Evolutionary conservation across 2,888 invertebrate species (phyloP), one percentile per base, ranked within the genome.

Genomic region (Zaprionus obscuricornis): DNA sequence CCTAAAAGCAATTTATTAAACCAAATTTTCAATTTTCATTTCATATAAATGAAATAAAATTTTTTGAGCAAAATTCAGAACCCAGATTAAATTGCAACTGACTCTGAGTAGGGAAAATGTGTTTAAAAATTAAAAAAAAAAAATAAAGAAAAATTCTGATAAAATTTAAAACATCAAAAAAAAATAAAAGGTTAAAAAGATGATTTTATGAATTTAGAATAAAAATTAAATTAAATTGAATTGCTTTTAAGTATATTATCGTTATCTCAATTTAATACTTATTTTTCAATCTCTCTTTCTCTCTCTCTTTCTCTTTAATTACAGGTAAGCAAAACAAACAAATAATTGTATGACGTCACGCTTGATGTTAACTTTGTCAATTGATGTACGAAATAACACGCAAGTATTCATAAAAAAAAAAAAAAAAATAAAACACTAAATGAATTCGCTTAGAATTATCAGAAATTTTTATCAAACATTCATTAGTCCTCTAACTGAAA

Each of bases 271-370:
- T 3, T 27, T 31, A 31, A 13, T 10, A 13, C 11, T 43, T 10
- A 3, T 29, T 46, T 33, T 18, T 47, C 42, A 52, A 34, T 0
- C 22, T 1, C 2, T 1, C 0, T 22, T 36, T 45, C 8, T 37
- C 0, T 22, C 31, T 45, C 8, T 37, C 4, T 26, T 16, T 40
- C 1, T 47, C 3, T 58, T 10, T 67, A 24, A 33, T 71, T 64
- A 13, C 66, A 71, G 71, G 71, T 71, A 64, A 46, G 71, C 56
- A 55, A n/a, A n/a, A n/a, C n/a, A n/a, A n/a, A n/a, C n/a, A n/a
- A n/a, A n/a, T n/a, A n/a, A n/a, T n/a, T n/a, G n/a, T n/a, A n/a
- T n/a, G n/a, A n/a, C n/a, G n/a, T n/a, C n/a, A n/a, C n/a, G n/a
- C n/a, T n/a, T n/a, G n/a, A n/a, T n/a, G n/a, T n/a, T n/a, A n/a